Evolutionary conservation across 2,888 invertebrate genomes (phyloP), one percentile per base, ranked within the genome.

Genomic region (Drosophila incognita): DNA sequence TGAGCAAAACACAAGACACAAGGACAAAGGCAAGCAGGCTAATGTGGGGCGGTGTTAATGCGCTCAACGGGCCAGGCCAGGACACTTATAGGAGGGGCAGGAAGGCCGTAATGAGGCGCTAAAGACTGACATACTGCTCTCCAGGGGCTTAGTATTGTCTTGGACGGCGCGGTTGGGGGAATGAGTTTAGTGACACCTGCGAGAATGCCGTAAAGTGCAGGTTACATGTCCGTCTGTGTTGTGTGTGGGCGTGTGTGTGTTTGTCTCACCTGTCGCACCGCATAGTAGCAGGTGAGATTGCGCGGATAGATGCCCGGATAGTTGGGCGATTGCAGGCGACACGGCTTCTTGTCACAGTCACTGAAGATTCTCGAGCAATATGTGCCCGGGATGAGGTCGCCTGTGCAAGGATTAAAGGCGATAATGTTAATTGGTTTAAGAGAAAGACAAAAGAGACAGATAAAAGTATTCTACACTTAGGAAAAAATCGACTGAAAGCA

Each of bases 261-360:
- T 56, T 56, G 29, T 86, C 92, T 92, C 91, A 93, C 93, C 92
- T 95, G 96, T 79, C 97, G 94, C 68, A 98, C 97, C 52, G 98
- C 97, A 93, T 97, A 99, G 94, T 98, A 98, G 93, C 99, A 99
- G 74, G 98, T 98, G 90, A 98, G 95, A 93, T 98, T 98, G 82
- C 98, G 95, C 5, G 98, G 98, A 94, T 98, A 98, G 83, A 98
- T 95, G 83, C 98, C 98, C 35, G 98, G 98, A 94, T 97, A 98
- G 94, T 98, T 98, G 57, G 98, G 98, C 56, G 97, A 97, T 93
- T 98, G 98, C 90, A 98, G 94, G 91, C 97, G 95, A 94, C 98
- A 98, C 88, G 96, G 95, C 94, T 97, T 97, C 94, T 96, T 96
- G 94, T 98, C 97, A 94, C 98, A 98, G 94, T 98, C 97, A 93